These are phyloP conservation scores for Miichthys miiuy DNA, from an alignment of 2,797 vertebrate species.

Conservation along the genomic window DNA sequence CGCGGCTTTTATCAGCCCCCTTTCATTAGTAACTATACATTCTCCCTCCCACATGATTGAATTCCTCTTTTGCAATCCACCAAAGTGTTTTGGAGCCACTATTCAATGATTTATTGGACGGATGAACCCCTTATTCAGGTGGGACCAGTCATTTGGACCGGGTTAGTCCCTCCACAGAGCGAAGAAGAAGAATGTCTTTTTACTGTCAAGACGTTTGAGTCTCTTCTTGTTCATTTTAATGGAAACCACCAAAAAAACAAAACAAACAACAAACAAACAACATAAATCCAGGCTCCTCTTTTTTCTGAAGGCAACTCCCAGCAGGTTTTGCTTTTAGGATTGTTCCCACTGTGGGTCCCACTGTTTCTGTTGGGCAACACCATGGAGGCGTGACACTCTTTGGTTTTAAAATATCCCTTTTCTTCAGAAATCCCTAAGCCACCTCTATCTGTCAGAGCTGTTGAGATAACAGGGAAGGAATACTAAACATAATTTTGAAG, in stretches of 20 bases:
- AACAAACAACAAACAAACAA: neutral
- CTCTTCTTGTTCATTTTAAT: neutral
- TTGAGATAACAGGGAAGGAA: neutral
- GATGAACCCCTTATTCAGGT: neutral
- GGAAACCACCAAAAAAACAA: neutral
- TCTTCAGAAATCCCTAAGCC: neutral
- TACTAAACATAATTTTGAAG: neutral
- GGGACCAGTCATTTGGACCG: neutral
- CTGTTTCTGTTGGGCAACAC: constrained; percentile 19
- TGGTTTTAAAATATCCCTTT: neutral
- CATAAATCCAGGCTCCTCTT: neutral
- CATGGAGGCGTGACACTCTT: neutral
- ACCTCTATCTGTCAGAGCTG: neutral
- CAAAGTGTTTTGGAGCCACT: neutral
- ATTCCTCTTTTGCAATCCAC: neutral
- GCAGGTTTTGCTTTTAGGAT: constrained; percentile 15
- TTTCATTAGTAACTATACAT: constrained; percentile 13
- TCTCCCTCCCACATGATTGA: constrained; percentile 43
- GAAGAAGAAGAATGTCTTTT: neutral
- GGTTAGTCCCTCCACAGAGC: neutral
- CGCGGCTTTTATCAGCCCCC: constrained; percentile 18
- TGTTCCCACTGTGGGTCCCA: neutral
- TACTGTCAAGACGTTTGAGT: neutral
- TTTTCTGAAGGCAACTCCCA: constrained; percentile 13
- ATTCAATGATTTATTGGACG: neutral